A percentile compares a stretch with the other conserved stretches of the same genome.
phyloP scores from a whole-genome alignment of 2,888 invertebrate species.

The Carpatolechia fugitivella region DNA sequence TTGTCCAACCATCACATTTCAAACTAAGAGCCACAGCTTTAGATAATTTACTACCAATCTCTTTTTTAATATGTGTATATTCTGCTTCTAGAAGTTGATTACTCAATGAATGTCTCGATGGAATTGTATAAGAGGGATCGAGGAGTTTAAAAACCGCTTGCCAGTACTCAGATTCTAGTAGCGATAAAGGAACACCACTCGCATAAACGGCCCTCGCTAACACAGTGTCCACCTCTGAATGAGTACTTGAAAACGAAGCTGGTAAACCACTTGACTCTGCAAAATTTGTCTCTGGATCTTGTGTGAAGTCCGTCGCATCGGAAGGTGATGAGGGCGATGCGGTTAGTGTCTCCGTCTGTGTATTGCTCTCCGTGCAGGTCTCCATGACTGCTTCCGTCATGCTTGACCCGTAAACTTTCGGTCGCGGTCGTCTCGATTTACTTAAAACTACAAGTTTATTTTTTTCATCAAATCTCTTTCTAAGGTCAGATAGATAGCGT shows the following conservation, averaged over 20 bases:
- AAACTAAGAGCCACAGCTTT: background rate
- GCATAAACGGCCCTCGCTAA: background rate
- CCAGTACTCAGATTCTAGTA: conserved; percentile 1
- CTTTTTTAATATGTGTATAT: background rate
- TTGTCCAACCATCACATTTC: background rate
- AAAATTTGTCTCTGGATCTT: too few species aligned
- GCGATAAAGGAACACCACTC: background rate
- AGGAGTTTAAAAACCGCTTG: background rate
- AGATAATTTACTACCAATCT: background rate
- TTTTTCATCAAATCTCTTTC: too few species aligned
- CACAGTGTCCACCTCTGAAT: background rate
- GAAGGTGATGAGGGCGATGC: too few species aligned
- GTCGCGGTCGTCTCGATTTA: too few species aligned
- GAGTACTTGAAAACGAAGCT: background rate
- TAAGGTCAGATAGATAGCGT: too few species aligned
- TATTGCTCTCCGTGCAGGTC: too few species aligned
- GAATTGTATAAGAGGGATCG: background rate
- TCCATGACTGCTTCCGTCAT: too few species aligned
- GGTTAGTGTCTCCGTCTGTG: too few species aligned
- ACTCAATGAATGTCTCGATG: background rate
- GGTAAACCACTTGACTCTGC: background rate
- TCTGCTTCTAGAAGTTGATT: background rate
- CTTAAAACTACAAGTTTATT: too few species aligned
- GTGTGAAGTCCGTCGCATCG: background rate
- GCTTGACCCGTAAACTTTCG: too few species aligned